Base-by-base conservation (phyloP, 2,113 vertebrate genomes). In the Phaethornis superciliosus region DNA sequence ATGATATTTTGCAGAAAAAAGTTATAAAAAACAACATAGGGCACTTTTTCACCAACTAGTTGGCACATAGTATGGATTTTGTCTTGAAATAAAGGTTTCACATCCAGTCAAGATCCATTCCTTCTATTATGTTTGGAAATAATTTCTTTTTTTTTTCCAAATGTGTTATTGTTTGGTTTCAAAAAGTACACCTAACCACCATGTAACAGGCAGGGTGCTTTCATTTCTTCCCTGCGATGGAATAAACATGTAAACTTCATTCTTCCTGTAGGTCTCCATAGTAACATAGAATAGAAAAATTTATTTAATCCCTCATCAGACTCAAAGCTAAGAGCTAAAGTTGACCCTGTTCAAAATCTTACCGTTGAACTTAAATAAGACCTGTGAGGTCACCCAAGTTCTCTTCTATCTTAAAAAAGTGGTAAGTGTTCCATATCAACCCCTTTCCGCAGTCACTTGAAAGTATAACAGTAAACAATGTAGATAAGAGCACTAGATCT, bases 1-100 rank as follows among this genome's bases (percentile, higher is more conserved):
- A 67, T 22, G 44, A 37, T 87, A 40, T 89, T 94, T 76, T 88
- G 64, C 87, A 33, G 55, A 77, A 92, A 23, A 89, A 93, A 91
- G 55, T 90, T 94, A 89, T 93, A 80, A 37, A 88, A 85, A 85
- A 24, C 49, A 85, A 75, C 4, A 4, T 12, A 64, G 28, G 10
- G 32, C 72, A 58, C 12, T 76, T 90, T 74, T 68, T 59, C 47
- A 88, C 20, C 59, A 90, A 24, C 14, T 51, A 59, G 55, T 5
- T 32, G 3, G 20, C 47, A 78, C 12, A 47, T 35, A 35, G 30
- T 15, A 56, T 2, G 18, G 76, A 71, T 80, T 54, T 23, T 85
- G 51, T 30, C 64, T 74, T 55, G 46, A 70, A 93, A 84, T 46
- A n/a, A 64, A 68, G 28, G 18, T 33, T 82, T 79, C 55, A 5